Evolutionary conservation across 2,797 vertebrate species (phyloP).

Genomic region (Chrysocyon brachyurus): DNA sequence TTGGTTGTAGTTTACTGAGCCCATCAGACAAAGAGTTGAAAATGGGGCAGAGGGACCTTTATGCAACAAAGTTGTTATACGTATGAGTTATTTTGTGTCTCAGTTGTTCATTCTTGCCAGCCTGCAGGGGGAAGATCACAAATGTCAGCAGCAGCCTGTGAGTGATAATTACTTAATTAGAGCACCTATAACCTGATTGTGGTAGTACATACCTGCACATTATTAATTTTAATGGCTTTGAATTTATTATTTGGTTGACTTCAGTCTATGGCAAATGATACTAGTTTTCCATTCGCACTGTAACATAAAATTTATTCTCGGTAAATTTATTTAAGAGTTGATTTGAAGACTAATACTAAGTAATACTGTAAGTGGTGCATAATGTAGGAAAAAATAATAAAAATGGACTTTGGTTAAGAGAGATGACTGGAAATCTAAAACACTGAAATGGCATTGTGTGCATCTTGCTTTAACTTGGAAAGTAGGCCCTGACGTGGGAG

Average conservation of each 20-base stretch:
- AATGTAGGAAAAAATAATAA: neutral
- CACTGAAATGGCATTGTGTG: fast-evolving
- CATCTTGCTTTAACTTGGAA: neutral
- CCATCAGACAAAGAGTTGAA: neutral
- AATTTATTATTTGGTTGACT: conserved; percentile 49
- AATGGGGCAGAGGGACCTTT: neutral
- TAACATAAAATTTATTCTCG: conserved; percentile 1
- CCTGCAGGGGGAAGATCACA: neutral
- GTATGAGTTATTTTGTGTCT: neutral
- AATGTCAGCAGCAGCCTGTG: neutral
- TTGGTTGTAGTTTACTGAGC: neutral
- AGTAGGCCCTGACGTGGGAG: neutral
- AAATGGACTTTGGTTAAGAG: neutral
- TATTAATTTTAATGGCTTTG: conserved; percentile 45
- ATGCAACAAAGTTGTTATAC: neutral
- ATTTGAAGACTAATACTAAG: conserved; percentile 13
- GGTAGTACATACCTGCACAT: neutral
- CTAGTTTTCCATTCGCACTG: conserved; percentile 30
- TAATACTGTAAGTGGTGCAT: neutral
- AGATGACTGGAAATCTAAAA: neutral
- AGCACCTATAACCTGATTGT: neutral
- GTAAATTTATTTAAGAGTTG: conserved; percentile 21
- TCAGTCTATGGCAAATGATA: neutral
- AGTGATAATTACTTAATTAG: conserved; percentile 9
- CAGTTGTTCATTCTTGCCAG: neutral